phyloP scores from a whole-genome alignment of 2,113 vertebrate species.

The Forbesichthys papilliferus region DNA sequence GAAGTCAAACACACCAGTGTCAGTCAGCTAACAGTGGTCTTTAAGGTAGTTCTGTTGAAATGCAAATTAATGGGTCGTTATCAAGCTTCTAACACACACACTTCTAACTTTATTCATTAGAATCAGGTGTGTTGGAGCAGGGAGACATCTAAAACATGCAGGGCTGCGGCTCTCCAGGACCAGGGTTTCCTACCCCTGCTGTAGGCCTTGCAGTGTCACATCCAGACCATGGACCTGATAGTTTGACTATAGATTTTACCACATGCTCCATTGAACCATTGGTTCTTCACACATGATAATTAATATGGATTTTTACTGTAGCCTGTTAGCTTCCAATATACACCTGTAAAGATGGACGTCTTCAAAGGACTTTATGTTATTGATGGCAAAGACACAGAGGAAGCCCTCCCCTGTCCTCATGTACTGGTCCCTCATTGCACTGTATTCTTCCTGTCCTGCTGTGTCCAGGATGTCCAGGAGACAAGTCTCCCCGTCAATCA shows the following conservation, averaged over 20 bases:
- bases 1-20: background rate
- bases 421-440: slow-evolving; percentile 87
- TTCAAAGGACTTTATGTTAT: slow-evolving; percentile 85
- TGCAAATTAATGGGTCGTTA: background rate
- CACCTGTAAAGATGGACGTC: slow-evolving; percentile 86
- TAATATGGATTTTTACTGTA: background rate
- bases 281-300: background rate
- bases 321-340: background rate
- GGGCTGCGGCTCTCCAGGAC: no score
- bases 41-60: background rate
- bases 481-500: slow-evolving; percentile 81
- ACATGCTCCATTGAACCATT: background rate
- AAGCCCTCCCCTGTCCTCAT: slow-evolving; percentile 87
- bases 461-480: slow-evolving; percentile 81
- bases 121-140: no score
- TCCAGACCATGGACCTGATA: no score
- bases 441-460: slow-evolving; percentile 82
- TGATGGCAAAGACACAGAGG: slow-evolving; percentile 87
- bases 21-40: background rate
- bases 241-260: no score
- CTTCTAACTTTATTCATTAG: no score
- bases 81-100: no score
- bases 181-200: no score
- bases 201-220: no score
- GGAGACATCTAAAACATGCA: no score